phyloP scores from a whole-genome alignment of 2,797 vertebrate species.

The Catostomus latipinnis region DNA sequence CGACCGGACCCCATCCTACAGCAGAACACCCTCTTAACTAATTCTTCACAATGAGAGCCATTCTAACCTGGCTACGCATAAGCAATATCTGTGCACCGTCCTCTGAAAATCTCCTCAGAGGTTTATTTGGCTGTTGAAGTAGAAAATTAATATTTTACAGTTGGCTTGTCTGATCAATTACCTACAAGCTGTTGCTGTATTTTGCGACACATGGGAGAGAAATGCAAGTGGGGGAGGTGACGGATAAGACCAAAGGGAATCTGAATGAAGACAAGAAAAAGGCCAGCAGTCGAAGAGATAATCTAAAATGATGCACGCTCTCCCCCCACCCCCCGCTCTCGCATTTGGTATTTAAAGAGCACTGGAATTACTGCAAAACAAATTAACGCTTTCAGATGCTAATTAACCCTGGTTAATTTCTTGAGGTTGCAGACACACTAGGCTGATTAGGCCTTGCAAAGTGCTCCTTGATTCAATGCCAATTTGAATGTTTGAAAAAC shows the following conservation, averaged over 20 bases:
- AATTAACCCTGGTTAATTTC: conserved; percentile 84
- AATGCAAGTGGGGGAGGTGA: conserved; percentile 80
- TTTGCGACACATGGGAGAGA: conserved; percentile 90
- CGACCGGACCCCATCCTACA: conserved; percentile 64
- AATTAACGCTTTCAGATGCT: conserved; percentile 86
- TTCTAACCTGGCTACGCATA: conserved; percentile 91
- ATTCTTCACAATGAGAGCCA: conserved; percentile 77
- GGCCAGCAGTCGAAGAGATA: conserved; percentile 72
- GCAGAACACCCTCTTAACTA: conserved; percentile 67
- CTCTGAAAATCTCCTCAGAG: conserved; percentile 89
- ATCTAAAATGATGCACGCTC: conserved; percentile 72
- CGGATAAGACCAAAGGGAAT: conserved; percentile 86
- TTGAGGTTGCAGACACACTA: conserved; percentile 80
- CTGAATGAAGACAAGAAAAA: conserved; percentile 78
- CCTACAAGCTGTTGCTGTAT: conserved; percentile 99
- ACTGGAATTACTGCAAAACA: conserved; percentile 82
- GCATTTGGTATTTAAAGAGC: conserved; percentile 63
- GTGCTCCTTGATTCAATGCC: conserved; percentile 77
- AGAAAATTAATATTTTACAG: conserved; percentile 99
- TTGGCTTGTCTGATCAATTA: conserved; percentile 99
- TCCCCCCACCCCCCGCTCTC: conserved; percentile 37
- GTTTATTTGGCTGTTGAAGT: conserved; percentile 99
- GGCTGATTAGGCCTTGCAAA: conserved; percentile 81
- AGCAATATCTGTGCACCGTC: conserved; percentile 92
- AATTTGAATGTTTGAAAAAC: conserved; percentile 67